A percentile compares a stretch with the other conserved stretches of the same genome.
Evolutionary conservation across 2,797 vertebrate species (phyloP).

Genomic region (Micrastur ruficollis): DNA sequence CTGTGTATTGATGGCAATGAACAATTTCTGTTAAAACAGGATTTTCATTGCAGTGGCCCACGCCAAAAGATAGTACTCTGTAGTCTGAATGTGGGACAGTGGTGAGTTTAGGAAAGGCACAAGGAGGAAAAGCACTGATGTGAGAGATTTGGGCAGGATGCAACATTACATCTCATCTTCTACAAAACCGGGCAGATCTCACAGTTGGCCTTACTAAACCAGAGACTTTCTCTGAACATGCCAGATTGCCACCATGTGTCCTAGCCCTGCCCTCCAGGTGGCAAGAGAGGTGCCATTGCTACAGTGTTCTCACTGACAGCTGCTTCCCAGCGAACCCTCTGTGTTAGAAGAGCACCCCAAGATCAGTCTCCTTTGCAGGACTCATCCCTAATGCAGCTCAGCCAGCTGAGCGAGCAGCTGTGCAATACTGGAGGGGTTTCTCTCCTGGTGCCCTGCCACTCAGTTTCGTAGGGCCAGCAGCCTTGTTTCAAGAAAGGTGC

Average conservation of each 20-base stretch:
- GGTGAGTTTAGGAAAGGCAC: not conserved
- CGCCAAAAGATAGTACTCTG: not conserved
- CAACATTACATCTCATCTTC: not conserved
- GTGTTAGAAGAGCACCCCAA: not conserved
- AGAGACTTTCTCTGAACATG: not conserved
- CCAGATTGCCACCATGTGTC: not conserved
- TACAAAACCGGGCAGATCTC: not conserved
- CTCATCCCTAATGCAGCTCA: rapidly evolving
- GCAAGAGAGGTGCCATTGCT: not conserved
- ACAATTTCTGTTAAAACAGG: not conserved
- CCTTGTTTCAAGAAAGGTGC: not conserved
- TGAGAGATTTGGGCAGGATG: not conserved
- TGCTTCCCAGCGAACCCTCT: not conserved
- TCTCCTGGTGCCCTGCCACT: not conserved
- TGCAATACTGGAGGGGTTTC: not conserved
- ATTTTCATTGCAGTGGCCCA: not conserved
- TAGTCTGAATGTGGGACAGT: not conserved
- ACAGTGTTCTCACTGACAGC: too few species aligned
- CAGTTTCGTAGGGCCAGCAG: not conserved
- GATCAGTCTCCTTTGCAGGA: not conserved
- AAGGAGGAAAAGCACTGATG: not conserved
- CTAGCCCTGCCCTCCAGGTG: not conserved
- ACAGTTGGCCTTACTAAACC: not conserved
- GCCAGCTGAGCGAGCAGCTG: not conserved
- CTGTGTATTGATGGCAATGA: not conserved